These are phyloP conservation scores for Pelodiscus sinensis DNA, from an alignment of 2,113 vertebrate genomes.

Conservation along the genomic window DNA sequence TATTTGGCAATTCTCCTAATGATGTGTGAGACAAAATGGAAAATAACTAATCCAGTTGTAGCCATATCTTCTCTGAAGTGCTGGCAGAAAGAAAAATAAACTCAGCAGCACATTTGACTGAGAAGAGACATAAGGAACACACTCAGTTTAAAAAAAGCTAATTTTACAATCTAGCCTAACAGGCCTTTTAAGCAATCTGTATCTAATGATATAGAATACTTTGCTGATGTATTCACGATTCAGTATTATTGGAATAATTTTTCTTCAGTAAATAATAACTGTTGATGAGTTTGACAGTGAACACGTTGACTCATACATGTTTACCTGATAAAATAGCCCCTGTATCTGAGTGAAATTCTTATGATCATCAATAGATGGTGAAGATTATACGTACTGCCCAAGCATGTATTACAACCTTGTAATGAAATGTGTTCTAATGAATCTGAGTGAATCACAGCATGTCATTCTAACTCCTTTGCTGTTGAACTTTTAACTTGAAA, in stretches of 20 bases:
- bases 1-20: neutral
- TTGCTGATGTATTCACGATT: neutral
- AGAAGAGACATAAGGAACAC: neutral
- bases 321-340: neutral
- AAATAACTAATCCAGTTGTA: neutral
- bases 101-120: neutral
- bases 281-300: neutral
- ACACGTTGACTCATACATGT: neutral
- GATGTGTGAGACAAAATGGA: neutral
- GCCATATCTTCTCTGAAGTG: neutral
- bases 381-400: constrained; percentile 22
- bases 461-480: constrained; percentile 24
- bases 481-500: constrained; percentile 83
- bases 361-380: neutral
- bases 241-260: constrained; percentile 4
- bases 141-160: neutral
- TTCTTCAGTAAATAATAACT: neutral
- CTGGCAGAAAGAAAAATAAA: neutral
- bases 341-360: neutral
- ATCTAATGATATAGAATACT: constrained; percentile 4
- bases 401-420: constrained; percentile 23
- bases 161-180: neutral
- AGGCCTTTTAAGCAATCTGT: neutral
- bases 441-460: constrained; percentile 35
- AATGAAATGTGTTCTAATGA: constrained; percentile 64